Percentiles rank a stretch among this genome's conserved stretches.
Evolutionary conservation across 2,888 invertebrate genomes (phyloP).

Genomic region (Phorcus lineatus): DNA sequence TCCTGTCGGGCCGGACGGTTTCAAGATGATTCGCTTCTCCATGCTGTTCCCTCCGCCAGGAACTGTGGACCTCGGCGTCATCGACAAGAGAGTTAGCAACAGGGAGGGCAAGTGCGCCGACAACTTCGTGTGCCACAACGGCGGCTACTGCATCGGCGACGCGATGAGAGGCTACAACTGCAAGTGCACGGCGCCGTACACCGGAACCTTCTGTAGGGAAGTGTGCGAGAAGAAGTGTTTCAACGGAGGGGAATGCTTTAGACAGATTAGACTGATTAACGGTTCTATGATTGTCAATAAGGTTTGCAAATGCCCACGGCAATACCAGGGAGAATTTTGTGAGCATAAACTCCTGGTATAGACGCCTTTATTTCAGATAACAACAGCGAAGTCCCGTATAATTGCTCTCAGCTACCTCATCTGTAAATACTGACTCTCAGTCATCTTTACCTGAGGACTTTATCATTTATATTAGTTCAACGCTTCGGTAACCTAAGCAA

Average conservation of each 20-base stretch:
- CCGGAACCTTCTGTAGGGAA: constrained; percentile 16
- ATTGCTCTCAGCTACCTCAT: no score
- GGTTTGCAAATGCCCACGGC: constrained; percentile 8
- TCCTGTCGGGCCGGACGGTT: neutral
- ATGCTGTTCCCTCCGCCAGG: neutral
- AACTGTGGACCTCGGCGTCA: neutral
- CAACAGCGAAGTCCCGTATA: neutral
- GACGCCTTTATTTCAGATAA: neutral
- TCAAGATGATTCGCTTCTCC: neutral
- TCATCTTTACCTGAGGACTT: no score
- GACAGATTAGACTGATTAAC: neutral
- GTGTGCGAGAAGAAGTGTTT: constrained; percentile 22
- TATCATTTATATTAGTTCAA: no score
- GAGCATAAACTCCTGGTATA: neutral
- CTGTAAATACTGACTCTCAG: no score
- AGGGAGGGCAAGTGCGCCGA: neutral
- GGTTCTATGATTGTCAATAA: neutral
- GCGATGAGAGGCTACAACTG: neutral
- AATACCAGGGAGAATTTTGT: constrained; percentile 20
- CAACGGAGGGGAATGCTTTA: constrained; percentile 13
- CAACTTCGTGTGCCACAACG: constrained; percentile 25
- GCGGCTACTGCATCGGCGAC: neutral
- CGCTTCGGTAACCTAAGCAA: no score
- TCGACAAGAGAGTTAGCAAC: neutral
- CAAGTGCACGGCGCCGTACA: neutral